Conservation (phyloP, 2,888 invertebrate species). For the Melanostoma scalare region DNA sequence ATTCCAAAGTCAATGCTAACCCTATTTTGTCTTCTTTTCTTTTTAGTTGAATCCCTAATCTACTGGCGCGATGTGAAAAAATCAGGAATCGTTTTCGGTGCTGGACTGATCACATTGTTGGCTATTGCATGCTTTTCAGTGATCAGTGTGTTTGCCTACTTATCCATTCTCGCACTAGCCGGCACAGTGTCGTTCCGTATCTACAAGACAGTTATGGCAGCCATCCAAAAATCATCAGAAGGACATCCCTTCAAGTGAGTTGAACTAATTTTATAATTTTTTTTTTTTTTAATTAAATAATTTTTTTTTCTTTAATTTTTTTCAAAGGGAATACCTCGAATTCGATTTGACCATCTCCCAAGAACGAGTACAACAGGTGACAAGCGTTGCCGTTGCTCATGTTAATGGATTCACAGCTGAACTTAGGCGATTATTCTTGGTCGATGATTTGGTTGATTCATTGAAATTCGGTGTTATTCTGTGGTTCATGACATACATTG, state of each 20-base stretch:
- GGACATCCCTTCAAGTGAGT: conserved; percentile 99
- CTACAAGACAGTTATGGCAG: conserved; percentile 97
- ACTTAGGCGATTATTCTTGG: conserved; percentile 95
- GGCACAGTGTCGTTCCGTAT: conserved; percentile 96
- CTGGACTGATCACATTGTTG: conserved; percentile 93
- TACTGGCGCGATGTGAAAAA: conserved; percentile 99
- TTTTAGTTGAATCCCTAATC: conserved; percentile 95
- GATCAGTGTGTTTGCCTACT: conserved; percentile 97
- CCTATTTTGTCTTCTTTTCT: conserved; percentile 75
- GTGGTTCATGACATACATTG: conserved; percentile 98
- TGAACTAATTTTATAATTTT: not conserved
- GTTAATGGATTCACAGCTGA: conserved; percentile 91
- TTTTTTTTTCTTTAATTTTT: conserved; percentile 39
- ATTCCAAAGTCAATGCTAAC: not conserved
- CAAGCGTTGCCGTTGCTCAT: conserved; percentile 93
- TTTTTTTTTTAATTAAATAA: not conserved
- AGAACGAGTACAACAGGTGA: conserved; percentile 94
- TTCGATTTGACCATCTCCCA: conserved; percentile 93
- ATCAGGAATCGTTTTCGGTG: conserved; percentile 96
- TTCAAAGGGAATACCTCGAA: conserved; percentile 90
- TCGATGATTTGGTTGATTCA: conserved; percentile 98
- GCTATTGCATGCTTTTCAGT: conserved; percentile 97
- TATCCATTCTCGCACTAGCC: conserved; percentile 91
- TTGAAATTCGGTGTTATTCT: conserved; percentile 96
- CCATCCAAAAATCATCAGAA: conserved; percentile 97